Evolutionary conservation across 2,113 vertebrate species (phyloP), one percentile per base, ranked within the genome.

Genomic region (Amphiprion ocellaris): DNA sequence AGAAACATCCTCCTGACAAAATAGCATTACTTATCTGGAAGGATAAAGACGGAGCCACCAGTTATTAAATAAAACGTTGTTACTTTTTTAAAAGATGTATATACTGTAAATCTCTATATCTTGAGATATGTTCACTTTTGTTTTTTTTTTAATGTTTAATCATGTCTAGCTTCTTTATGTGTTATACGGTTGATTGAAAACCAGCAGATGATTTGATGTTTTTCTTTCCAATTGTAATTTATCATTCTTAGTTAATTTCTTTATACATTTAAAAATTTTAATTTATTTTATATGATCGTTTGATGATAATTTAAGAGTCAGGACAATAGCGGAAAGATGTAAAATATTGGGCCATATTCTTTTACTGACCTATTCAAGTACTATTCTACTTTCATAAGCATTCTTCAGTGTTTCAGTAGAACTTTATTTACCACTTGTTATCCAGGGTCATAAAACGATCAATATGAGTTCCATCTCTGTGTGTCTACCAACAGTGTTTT

Each of bases 61-160:
- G 83, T 91, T 78, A 79, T 77, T 47, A 67, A 81, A 82, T 69
- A 85, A 82, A 62, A 72, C 81, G 39, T 62, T 87, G 66, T 84
- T 92, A 78, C 90, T 88, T 88, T 88, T 85, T 84, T 87, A 86
- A 90, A 71, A 65, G 88, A 91, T 94, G 94, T 94, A 94, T 68
- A 94, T 94, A 94, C 74, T 95, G 94, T 95, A 94, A 90, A 94
- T 91, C 81, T 88, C 26, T 88, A 67, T 69, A 75, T 93, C 73
- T 90, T 82, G 69, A 84, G 69, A 71, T 91, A 89, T 87, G 86
- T 92, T 92, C 92, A 93, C 77, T 93, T 21, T 21, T 94, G 93
- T 93, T 93, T 91, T 61, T 88, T 88, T 77, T 91, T 68, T 65
- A 39, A 5, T 66, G 56, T 93, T 92, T 84, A 76, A 77, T 84